Conservation (phyloP, 1,140 invertebrate genomes). For the Pseudoatta argentina region DNA sequence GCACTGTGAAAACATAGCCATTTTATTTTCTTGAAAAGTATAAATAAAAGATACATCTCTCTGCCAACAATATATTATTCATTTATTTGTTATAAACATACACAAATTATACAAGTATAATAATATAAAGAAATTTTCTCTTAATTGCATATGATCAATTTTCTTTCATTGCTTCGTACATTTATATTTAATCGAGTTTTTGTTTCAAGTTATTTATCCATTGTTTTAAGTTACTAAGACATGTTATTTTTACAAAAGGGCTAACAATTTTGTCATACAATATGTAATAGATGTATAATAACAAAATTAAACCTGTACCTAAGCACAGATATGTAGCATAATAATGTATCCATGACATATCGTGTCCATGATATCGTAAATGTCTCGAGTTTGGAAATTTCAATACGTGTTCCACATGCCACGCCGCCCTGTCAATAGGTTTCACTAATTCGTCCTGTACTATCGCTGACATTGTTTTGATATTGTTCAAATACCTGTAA, state of each 20-base stretch:
- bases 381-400: conserved; percentile 84
- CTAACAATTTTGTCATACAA: background rate
- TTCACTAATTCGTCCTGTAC: conserved; percentile 80
- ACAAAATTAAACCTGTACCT: conserved; percentile 29
- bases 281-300: conserved; percentile 23
- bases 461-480: conserved; percentile 79
- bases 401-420: conserved; percentile 86
- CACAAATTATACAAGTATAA: background rate
- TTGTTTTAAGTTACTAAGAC: background rate
- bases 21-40: no score
- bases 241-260: conserved; percentile 4
- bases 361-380: conserved; percentile 80
- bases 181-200: conserved; percentile 26
- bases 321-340: conserved; percentile 66
- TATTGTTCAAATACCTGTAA: conserved; percentile 80
- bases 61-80: background rate
- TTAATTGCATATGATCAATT: conserved; percentile 16
- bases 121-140: background rate
- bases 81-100: background rate
- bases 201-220: background rate
- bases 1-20: no score
- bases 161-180: background rate
- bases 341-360: conserved; percentile 78
- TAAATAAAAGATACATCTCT: no score
- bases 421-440: conserved; percentile 83